Base-by-base conservation (phyloP, 2,113 vertebrate genomes). In the Podiceps cristatus region DNA sequence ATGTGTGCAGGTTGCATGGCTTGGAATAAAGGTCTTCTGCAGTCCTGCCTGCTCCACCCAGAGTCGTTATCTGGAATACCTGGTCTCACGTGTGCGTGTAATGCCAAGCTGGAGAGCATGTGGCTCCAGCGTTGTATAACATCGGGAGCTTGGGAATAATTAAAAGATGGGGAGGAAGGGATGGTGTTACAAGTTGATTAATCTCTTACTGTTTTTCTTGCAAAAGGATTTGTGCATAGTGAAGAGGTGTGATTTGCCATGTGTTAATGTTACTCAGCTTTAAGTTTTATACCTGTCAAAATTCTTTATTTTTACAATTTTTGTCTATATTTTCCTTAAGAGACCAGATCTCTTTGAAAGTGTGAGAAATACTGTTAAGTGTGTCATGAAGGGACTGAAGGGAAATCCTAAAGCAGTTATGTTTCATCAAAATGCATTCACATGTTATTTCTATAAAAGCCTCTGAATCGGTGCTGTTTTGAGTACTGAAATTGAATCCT, bases 401-500 rank as follows among this genome's bases (percentile, higher is more conserved):
- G 82, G 86, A 93, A 94, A 87, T 93, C 91, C 55, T 72, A 37
- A 90, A 92, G 44, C 71, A 60, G 82, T 75, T 90, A 78, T 62
- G 59, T 93, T 97, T 94, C 86, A 85, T 58, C 0, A 0, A 86
- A 89, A 62, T 63, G 49, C 66, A 73, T 97, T 94, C 80, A 86
- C 25, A 7, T 83, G 24, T 40, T 92, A 55, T 80, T 96, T 92
- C 74, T 95, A 18, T 92, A 87, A 97, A 93, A 86, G 23, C 56
- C 11, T 92, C 68, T 89, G 83, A 64, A 86, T 90, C 75, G 74
- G 40, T 71, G 52, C 85, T 84, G 31, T 93, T 91, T 94, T 80
- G 81, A 96, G 80, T 66, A 58, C 93, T 90, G 78, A 96, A 94
- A 88, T 92, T 72, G 91, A 96, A 60, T 84, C 72, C 68, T 47